These are phyloP conservation scores for Piscicola geometra DNA, from an alignment of 2,888 invertebrate species.

Conservation along the genomic window DNA sequence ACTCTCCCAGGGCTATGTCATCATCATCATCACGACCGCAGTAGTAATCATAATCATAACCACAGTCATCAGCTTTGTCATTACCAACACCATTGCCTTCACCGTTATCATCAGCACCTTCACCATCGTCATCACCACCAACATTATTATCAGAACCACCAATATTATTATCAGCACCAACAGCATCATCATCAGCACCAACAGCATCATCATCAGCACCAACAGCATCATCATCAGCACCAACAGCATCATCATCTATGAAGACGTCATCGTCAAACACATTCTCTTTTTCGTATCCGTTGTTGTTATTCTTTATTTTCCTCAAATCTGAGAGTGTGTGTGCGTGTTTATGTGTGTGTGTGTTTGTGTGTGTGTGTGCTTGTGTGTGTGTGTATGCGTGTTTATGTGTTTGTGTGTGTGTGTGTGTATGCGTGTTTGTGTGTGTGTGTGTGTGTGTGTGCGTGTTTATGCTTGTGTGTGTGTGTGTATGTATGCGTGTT, in stretches of 20 bases:
- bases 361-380: too few relatives aligned
- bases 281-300: too few relatives aligned
- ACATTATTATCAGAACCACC: background rate
- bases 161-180: too few relatives aligned
- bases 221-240: background rate
- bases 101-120: background rate
- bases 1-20: slow-evolving; percentile 47
- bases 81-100: slow-evolving; percentile 30
- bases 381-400: too few relatives aligned
- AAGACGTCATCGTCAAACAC: slow-evolving; percentile 32
- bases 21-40: slow-evolving; percentile 51
- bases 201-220: slow-evolving; percentile 27
- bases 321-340: background rate
- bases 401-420: too few relatives aligned
- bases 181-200: slow-evolving; percentile 44
- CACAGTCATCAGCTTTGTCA: background rate
- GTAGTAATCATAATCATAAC: slow-evolving; percentile 48
- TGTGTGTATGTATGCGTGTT: too few relatives aligned
- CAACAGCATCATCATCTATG: background rate
- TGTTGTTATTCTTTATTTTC: background rate
- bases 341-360: too few relatives aligned
- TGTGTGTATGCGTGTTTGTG: too few relatives aligned
- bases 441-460: too few relatives aligned
- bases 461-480: too few relatives aligned
- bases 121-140: slow-evolving; percentile 30